Percentiles rank a stretch among this genome's conserved stretches.
Evolutionary conservation across 2,888 invertebrate species (phyloP).

Genomic region (Phalera bucephala): DNA sequence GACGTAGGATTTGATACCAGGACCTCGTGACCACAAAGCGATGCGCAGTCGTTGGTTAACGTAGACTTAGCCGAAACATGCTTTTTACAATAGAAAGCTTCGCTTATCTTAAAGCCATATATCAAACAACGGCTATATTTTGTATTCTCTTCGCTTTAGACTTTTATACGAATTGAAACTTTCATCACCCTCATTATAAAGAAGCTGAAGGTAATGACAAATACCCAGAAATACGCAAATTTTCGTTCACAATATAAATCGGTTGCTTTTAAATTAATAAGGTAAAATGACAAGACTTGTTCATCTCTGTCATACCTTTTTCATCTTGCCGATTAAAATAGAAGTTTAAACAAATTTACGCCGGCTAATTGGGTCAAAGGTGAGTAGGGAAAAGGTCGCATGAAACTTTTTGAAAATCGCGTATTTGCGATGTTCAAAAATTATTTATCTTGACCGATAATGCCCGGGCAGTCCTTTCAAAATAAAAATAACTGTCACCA

Average conservation of each 20-base stretch:
- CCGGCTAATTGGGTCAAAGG: conserved; percentile 40
- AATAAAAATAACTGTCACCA: too few relatives aligned
- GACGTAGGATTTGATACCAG: too few relatives aligned
- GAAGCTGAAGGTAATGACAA: conserved; percentile 7
- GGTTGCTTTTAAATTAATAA: conserved; percentile 37
- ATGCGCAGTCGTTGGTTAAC: too few relatives aligned
- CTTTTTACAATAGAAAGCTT: too few relatives aligned
- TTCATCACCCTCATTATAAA: too few relatives aligned
- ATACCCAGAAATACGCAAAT: conserved; percentile 19
- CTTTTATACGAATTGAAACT: too few relatives aligned
- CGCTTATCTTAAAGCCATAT: too few relatives aligned
- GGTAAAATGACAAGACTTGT: conserved; percentile 34
- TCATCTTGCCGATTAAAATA: conserved; percentile 27
- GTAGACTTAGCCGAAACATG: too few relatives aligned
- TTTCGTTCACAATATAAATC: conserved; percentile 29
- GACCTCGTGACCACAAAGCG: too few relatives aligned
- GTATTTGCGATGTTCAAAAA: conserved; percentile 2
- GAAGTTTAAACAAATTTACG: conserved; percentile 1
- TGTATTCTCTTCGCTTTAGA: not conserved
- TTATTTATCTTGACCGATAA: conserved; percentile 1
- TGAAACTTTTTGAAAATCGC: too few relatives aligned
- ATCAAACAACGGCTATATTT: too few relatives aligned
- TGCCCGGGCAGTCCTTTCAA: not conserved
- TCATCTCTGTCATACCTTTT: conserved; percentile 28
- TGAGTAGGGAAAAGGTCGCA: conserved; percentile 42